phyloP scores from a whole-genome alignment of 1,140 invertebrate species.

The Drosophila pseudoananassae region DNA sequence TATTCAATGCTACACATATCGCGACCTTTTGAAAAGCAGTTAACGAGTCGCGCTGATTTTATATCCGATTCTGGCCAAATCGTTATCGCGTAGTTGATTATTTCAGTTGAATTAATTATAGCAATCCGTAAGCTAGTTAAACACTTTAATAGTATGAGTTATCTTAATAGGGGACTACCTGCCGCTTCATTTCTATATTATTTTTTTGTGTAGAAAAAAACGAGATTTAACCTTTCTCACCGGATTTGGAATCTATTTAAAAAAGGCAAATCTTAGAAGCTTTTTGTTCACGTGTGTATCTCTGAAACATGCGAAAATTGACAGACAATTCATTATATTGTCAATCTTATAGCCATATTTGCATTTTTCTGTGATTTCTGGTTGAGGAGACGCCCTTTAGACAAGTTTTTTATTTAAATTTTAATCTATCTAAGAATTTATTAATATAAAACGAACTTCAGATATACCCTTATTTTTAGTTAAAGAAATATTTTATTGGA shows the following conservation, averaged over 20 bases:
- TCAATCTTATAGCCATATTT: not conserved
- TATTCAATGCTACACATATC: conserved; percentile 68
- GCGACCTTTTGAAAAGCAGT: conserved; percentile 45
- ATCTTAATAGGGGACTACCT: not conserved
- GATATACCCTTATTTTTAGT: too few species aligned
- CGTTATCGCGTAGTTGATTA: not conserved
- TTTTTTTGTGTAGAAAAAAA: not conserved
- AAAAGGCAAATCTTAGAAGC: not conserved
- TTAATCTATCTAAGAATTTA: too few species aligned
- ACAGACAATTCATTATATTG: not conserved
- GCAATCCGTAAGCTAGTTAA: not conserved
- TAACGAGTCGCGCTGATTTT: conserved; percentile 26
- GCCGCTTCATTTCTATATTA: not conserved
- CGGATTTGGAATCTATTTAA: not conserved
- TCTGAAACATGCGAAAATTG: not conserved
- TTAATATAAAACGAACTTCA: too few species aligned
- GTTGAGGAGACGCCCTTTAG: not conserved
- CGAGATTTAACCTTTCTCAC: not conserved
- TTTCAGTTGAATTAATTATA: not conserved
- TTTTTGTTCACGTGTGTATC: not conserved
- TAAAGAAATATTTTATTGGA: too few species aligned
- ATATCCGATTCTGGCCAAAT: conserved; percentile 31
- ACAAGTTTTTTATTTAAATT: not conserved
- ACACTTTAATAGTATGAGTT: not conserved
- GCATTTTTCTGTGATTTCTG: not conserved